Conservation (phyloP, 2,797 vertebrate genomes). For the Kryptolebias ocellatus region DNA sequence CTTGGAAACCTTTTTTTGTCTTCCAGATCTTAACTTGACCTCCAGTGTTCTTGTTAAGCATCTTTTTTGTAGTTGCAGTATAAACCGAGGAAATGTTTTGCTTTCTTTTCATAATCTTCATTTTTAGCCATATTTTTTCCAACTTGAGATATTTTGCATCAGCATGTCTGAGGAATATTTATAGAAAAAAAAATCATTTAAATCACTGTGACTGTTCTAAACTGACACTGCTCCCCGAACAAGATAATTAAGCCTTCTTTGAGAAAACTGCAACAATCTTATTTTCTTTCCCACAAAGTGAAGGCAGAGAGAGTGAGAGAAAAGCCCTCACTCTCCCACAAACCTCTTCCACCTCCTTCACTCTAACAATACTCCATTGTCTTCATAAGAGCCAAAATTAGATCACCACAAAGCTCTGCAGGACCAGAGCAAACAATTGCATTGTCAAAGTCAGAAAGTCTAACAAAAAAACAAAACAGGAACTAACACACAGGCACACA, state of each 20-base stretch:
- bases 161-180: no score
- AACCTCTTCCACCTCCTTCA: slow-evolving; percentile 22
- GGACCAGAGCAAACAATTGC: slow-evolving; percentile 62
- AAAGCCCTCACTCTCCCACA: slow-evolving; percentile 41
- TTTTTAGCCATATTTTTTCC: no score
- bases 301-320: slow-evolving; percentile 31
- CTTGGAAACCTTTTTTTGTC: no score
- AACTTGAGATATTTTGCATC: no score
- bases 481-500: slow-evolving; percentile 39
- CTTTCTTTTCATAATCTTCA: no score
- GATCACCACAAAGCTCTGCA: slow-evolving; percentile 60
- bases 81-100: no score
- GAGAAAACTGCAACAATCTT: slow-evolving; percentile 14
- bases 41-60: no score
- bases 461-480: slow-evolving; percentile 68
- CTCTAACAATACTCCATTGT: slow-evolving; percentile 75
- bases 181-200: no score
- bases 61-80: no score
- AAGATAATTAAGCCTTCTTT: not conserved
- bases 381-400: slow-evolving; percentile 62
- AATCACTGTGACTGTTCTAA: no score
- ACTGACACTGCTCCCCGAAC: no score
- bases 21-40: no score
- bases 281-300: slow-evolving; percentile 13
- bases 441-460: slow-evolving; percentile 52